A percentile compares a stretch with the other conserved stretches of the same genome.
Conservation (phyloP, 1,140 invertebrate genomes). For the Megalonaias nervosa region DNA sequence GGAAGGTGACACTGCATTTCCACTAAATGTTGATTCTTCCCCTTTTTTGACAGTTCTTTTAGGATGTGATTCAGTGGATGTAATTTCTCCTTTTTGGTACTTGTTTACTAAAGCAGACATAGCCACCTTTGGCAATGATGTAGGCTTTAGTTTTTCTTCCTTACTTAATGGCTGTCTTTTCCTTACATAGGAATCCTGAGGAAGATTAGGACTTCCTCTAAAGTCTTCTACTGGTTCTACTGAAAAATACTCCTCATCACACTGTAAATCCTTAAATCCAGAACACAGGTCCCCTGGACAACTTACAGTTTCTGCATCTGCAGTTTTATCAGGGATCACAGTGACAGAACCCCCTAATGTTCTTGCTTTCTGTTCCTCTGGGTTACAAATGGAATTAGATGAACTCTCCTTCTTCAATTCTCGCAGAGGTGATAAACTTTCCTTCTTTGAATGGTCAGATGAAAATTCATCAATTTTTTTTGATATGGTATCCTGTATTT, state of each 20-base stretch:
- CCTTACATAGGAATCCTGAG: too few species aligned
- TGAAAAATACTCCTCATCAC: slow-evolving; percentile 21
- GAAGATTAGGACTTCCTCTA: slow-evolving; percentile 4
- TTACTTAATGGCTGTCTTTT: too few species aligned
- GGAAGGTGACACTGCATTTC: background rate
- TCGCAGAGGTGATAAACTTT: background rate
- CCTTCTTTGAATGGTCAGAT: slow-evolving; percentile 35
- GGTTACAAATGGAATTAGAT: too few species aligned
- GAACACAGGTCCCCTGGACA: too few species aligned
- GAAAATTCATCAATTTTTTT: slow-evolving; percentile 62
- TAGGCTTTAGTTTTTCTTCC: too few species aligned
- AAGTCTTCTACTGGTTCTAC: slow-evolving; percentile 52
- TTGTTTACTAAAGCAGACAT: slow-evolving; percentile 19
- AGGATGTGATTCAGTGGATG: slow-evolving; percentile 3
- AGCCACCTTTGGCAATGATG: slow-evolving; percentile 6
- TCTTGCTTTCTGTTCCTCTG: too few species aligned
- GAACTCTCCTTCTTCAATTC: too few species aligned
- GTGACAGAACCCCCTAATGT: background rate
- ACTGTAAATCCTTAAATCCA: slow-evolving; percentile 11
- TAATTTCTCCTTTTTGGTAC: slow-evolving; percentile 31
- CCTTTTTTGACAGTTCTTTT: background rate
- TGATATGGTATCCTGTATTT: slow-evolving; percentile 48
- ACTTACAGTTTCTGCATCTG: slow-evolving; percentile 22
- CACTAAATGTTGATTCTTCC: slow-evolving; percentile 10
- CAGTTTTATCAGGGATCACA: background rate